Base-by-base conservation (phyloP, 1,140 invertebrate genomes). In the Macrobrachium rosenbergii region DNA sequence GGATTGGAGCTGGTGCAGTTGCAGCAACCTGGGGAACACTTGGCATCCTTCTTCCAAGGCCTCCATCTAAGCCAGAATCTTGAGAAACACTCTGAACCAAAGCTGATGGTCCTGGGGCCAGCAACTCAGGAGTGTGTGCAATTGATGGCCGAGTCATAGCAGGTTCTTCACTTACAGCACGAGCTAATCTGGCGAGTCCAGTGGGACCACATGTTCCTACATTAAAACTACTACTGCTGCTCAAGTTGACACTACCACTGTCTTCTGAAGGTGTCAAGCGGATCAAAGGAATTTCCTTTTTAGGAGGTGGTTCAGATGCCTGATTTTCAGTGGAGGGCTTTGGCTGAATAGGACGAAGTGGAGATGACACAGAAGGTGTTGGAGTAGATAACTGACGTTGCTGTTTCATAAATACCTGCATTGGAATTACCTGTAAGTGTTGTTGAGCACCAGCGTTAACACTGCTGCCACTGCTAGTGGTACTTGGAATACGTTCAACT, bases 381-480 rank as follows among this genome's bases (percentile, higher is more conserved):
- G 89, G 87, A n/a, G 89, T 90, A n/a, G 90, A 88, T 19, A 89
- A 88, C 19, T 86, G 88, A 19, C 87, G 78, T 52, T 88, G 89
- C 76, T 90, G 91, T 76, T 89, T 90, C 62, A 83, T 88, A 64
- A 91, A 73, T 80, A 90, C 90, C 43, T 88, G 90, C 84, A 90
- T 89, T 17, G 87, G 88, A 23, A 88, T 87, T 69, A 81, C 87
- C 84, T 88, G 88, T 52, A 76, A 82, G 52, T 85, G 89, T 52
- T 88, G 88, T 37, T 59, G 21, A 14, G 79, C 43, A 37, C 67
- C 52, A 73, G 69, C 64, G 19, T 72, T 64, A 67, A 69, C 58
- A 52, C 72, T 37, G 73, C 67, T 83, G 19, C 21, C 19, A 11
- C n/a, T 67, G 21, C 62, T 72, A 37, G 63, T 73, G 28, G 79